Evolutionary conservation across 2,888 invertebrate genomes (phyloP), one percentile per base, ranked within the genome.

Genomic region (Drosophila histrio): DNA sequence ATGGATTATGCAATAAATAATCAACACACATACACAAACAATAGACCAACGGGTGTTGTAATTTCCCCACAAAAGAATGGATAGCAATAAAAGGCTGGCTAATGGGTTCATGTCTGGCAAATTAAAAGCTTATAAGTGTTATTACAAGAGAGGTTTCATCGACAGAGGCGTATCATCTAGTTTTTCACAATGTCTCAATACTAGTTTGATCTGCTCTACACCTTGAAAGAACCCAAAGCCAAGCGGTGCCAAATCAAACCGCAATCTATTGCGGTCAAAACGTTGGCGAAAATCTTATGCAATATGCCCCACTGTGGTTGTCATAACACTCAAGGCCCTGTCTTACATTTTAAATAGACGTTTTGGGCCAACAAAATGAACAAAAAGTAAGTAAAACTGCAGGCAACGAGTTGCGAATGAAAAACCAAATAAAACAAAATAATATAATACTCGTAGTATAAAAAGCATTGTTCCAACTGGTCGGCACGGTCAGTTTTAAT

Each of bases 1-100:
- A 85, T 83, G 73, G 82, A 82, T 83, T 85, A 85, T 87, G 82
- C 82, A 83, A 83, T 87, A 83, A 83, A 87, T 87, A 83, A 83
- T 83, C 73, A 79, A 76, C 82, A 85, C 68, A 85, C 86, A 28
- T 11, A 44, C 32, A 44, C 9, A 26, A 19, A 50, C 47, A 87
- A 82, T 69, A 67, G 58, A 60, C 65, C 52, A 36, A 26, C 60
- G 60, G 49, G 38, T 72, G 67, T 76, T 65, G 83, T 43, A 82
- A 65, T 52, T 57, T 38, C 41, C 34, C 26, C 22, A 39, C 32
- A 49, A 28, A 30, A 58, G 64, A 78, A 72, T 60, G 72, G 75
- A 38, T 52, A 11, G 53, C 62, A 17, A 67, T 74, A 74, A 72
- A 72, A 71, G 26, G 65, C 66, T 26, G 41, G 26, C 66, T 66